Percentiles rank a stretch among this genome's conserved stretches.
phyloP scores from a whole-genome alignment of 2,888 invertebrate genomes.

The Oscheius myriophilus region DNA sequence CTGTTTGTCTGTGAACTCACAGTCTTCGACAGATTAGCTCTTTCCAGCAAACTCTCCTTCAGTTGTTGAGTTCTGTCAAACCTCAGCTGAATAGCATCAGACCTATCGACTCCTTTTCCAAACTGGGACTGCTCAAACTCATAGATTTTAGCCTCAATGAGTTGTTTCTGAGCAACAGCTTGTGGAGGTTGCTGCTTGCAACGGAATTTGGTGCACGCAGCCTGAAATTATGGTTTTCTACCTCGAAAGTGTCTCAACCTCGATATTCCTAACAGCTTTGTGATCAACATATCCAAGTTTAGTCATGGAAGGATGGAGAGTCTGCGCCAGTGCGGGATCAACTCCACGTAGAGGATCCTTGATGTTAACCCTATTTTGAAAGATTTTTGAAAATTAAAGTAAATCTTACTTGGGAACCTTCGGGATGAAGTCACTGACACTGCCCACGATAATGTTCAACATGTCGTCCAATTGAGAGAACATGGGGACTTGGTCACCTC shows the following conservation, averaged over 20 bases:
- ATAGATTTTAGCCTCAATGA: slow-evolving; percentile 33
- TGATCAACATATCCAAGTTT: slow-evolving; percentile 43
- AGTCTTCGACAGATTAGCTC: slow-evolving; percentile 56
- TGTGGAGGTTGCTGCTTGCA: slow-evolving; percentile 36
- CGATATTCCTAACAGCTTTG: slow-evolving; percentile 30
- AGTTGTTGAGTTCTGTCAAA: slow-evolving; percentile 66
- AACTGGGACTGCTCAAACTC: slow-evolving; percentile 27
- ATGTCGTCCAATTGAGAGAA: slow-evolving; percentile 43
- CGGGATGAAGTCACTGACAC: slow-evolving; percentile 43
- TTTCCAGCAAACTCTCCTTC: slow-evolving; percentile 64
- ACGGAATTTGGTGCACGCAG: neutral
- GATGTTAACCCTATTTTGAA: slow-evolving; percentile 38
- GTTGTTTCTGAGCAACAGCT: slow-evolving; percentile 27
- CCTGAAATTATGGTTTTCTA: neutral
- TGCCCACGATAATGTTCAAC: slow-evolving; percentile 33
- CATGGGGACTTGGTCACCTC: slow-evolving; percentile 38
- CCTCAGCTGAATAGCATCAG: slow-evolving; percentile 57
- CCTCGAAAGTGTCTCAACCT: neutral
- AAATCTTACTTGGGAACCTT: slow-evolving; percentile 42
- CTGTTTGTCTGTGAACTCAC: slow-evolving; percentile 28
- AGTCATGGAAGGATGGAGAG: slow-evolving; percentile 21
- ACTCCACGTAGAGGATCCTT: slow-evolving; percentile 45
- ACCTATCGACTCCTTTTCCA: slow-evolving; percentile 18
- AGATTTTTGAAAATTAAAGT: neutral
- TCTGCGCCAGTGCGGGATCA: slow-evolving; percentile 27